Base-by-base conservation (phyloP, 2,888 invertebrate genomes). In the Clanis bilineata region DNA sequence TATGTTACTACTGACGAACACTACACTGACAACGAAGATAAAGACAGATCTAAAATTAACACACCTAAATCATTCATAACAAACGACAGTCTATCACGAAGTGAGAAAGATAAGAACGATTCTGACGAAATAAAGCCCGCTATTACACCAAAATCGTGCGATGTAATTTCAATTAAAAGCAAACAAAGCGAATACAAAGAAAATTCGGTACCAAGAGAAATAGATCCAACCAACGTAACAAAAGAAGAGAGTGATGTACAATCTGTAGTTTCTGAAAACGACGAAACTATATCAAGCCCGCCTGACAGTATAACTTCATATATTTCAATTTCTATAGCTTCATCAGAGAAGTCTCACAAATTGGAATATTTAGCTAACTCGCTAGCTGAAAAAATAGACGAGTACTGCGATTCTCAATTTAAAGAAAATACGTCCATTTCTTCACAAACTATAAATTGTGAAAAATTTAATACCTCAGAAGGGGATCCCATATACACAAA, bases 251-350 rank as follows among this genome's bases (percentile, higher is more conserved):
- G 70, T 61, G 91, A 90, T 64, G 69, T 64, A 56, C 85, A 86
- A 65, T 91, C 91, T 58, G 70, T 90, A 71, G 76, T 82, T 54
- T 92, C 92, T 39, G 92, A 93, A 78, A 90, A 91, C 83, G 90
- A 92, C 78, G 92, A 85, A 71, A 88, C 86, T 62, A 80, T 90
- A 67, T 92, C 92, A 54, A 92, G 91, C 67, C 88, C 86, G 36
- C 86, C 90, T 41, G 92, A 92, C 63, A 93, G 93, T 65, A 90
- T 92, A 61, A 92, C 91, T 32, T 93, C 93, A n/a, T 93, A 93
- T 62, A 88, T 92, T 71, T 92, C 93, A 4, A 90, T 92, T 67
- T 91, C 92, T 23, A 90, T 92, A 23, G 90, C 90, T 58, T 91
- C 92, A n/a, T 92, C 92, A 32, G 92, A 92, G 45, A 91, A 88